Evolutionary conservation across 2,888 invertebrate genomes (phyloP).

Genomic region (Euplexia lucipara): DNA sequence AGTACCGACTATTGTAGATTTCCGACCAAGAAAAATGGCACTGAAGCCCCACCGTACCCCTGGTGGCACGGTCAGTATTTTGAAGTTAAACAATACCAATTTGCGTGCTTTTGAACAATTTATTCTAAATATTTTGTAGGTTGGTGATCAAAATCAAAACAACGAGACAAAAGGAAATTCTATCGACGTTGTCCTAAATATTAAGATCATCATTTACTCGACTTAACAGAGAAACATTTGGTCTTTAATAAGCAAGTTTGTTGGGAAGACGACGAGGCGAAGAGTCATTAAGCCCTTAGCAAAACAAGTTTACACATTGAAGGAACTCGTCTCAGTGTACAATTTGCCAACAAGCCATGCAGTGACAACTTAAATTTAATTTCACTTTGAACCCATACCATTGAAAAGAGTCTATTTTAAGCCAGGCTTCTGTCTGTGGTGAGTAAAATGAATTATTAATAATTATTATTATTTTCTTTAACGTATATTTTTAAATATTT

Average conservation of each 20-base stretch:
- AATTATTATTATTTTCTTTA: no score
- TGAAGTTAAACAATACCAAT: no score
- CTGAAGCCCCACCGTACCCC: no score
- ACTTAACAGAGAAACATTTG: constrained; percentile 50
- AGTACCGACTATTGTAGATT: no score
- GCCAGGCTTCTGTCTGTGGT: neutral
- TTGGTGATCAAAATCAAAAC: neutral
- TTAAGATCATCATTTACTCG: constrained; percentile 34
- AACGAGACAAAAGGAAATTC: neutral
- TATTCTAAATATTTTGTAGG: no score
- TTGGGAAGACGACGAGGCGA: constrained; percentile 26
- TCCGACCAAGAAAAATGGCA: no score
- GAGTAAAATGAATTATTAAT: neutral
- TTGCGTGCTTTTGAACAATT: no score
- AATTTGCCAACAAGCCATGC: constrained; percentile 67
- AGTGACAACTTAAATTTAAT: constrained; percentile 68
- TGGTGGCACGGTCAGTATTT: no score
- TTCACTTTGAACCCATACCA: constrained; percentile 53
- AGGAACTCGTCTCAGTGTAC: constrained; percentile 57
- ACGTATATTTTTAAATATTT: no score
- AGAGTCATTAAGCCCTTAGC: constrained; percentile 59
- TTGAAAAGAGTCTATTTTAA: constrained; percentile 13
- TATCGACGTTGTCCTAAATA: neutral
- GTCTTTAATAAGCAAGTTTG: constrained; percentile 60
- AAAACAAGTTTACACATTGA: constrained; percentile 66